Conservation (phyloP, 2,113 vertebrate species). For the Arothron firmamentum region DNA sequence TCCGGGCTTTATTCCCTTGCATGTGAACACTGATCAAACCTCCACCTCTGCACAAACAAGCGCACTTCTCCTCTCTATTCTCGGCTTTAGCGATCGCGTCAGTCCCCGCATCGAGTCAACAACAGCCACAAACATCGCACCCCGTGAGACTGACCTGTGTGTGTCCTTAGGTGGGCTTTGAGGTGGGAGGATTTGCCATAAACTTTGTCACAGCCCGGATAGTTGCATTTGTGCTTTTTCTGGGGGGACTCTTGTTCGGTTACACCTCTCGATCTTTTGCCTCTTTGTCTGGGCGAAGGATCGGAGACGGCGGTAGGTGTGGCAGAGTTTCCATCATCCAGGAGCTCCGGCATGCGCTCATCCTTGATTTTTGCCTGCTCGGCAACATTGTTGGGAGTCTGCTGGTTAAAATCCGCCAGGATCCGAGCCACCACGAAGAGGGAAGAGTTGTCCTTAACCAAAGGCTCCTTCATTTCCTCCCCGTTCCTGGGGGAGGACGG, state of each 20-base stretch:
- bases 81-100: constrained; percentile 9
- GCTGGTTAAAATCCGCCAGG: constrained; percentile 94
- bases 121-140: constrained; percentile 8
- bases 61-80: constrained; percentile 22
- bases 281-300: constrained; percentile 91
- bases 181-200: constrained; percentile 99
- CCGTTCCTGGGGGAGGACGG: constrained; percentile 68
- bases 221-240: constrained; percentile 99
- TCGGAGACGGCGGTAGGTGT: constrained; percentile 85
- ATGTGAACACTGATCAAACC: too few relatives aligned
- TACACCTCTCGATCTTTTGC: constrained; percentile 83
- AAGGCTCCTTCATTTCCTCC: constrained; percentile 77
- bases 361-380: constrained; percentile 81
- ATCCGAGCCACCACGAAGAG: constrained; percentile 92
- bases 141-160: constrained; percentile 93
- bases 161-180: constrained; percentile 98
- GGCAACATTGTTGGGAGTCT: constrained; percentile 76
- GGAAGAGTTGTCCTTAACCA: constrained; percentile 85
- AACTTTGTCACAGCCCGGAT: constrained; percentile 98
- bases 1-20: constrained; percentile 3
- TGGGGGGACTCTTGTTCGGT: constrained; percentile 87
- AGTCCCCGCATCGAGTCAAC: constrained; percentile 9
- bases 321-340: constrained; percentile 82
- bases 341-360: constrained; percentile 74
- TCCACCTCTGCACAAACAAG: background rate